Percentiles rank a stretch among this genome's conserved stretches.
phyloP scores from a whole-genome alignment of 2,888 invertebrate species.

The Erannis defoliaria region DNA sequence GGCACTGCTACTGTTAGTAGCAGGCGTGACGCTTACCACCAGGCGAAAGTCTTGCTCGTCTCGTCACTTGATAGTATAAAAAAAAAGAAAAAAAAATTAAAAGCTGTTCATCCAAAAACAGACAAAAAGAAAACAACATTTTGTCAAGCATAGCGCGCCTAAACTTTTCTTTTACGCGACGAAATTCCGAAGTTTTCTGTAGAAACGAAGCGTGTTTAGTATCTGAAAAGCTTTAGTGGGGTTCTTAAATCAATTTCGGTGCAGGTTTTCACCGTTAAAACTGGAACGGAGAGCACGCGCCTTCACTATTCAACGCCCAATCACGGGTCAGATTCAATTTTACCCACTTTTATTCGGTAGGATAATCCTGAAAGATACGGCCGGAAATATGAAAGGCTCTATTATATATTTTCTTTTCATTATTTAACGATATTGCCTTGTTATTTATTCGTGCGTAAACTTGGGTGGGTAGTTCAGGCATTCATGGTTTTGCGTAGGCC shows the following conservation, averaged over 20 bases:
- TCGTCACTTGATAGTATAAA: too few relatives aligned
- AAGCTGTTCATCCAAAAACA: too few relatives aligned
- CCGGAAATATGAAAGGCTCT: slow-evolving; percentile 54
- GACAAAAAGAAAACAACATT: too few relatives aligned
- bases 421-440: slow-evolving; percentile 44
- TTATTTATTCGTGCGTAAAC: slow-evolving; percentile 33
- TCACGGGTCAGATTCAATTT: slow-evolving; percentile 60
- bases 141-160: too few relatives aligned
- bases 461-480: slow-evolving; percentile 13
- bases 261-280: slow-evolving; percentile 8
- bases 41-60: too few relatives aligned
- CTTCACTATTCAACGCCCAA: slow-evolving; percentile 37
- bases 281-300: background rate
- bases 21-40: too few relatives aligned
- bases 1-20: too few relatives aligned
- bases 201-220: too few relatives aligned
- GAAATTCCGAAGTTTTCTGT: too few relatives aligned
- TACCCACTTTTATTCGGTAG: slow-evolving; percentile 60
- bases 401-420: slow-evolving; percentile 53
- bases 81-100: too few relatives aligned
- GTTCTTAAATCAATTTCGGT: background rate
- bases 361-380: slow-evolving; percentile 62
- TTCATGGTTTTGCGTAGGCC: slow-evolving; percentile 18
- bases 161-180: too few relatives aligned
- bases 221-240: too few relatives aligned